Base-by-base conservation (phyloP, 1,140 invertebrate genomes). In the Prorops nasuta region DNA sequence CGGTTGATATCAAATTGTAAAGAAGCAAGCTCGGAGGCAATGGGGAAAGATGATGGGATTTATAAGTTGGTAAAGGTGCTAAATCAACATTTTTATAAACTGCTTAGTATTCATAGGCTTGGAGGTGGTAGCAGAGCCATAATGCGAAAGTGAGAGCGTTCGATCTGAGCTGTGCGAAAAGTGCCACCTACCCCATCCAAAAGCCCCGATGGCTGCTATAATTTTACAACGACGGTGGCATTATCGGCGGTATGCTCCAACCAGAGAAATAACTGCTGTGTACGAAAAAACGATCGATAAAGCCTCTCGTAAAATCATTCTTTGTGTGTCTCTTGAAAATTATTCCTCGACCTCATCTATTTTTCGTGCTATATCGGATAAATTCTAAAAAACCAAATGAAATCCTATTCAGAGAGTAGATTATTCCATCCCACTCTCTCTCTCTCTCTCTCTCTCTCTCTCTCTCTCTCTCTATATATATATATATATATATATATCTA, bases 61-160 rank as follows among this genome's bases (percentile, higher is more conserved):
- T 53, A 51, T 61, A 61, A 60, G 55, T 62, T 48, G 59, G 56
- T 46, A 54, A 57, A 64, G 62, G 63, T 55, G 69, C 69, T 74
- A 73, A 73, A 74, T 74, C 72, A 72, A 74, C 72, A 74, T 74
- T 74, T 74, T 74, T 74, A 74, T 74, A 72, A 74, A 73, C 72
- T 69, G 63, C 65, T 74, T 67, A 72, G 71, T 74, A 74, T 74
- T 74, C 72, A 74, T 73, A 66, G 69, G 68, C 64, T 72, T 51
- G 59, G 60, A 47, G 47, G 58, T 58, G 56, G 56, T 39, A 48
- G 45, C 40, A 54, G 49, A 42, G 24, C 57, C 62, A 62, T 61
- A 64, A 63, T 49, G 59, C 48, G 51, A 50, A 58, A 63, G 50
- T 52, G 53, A 56, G 63, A 51, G 51, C 47, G 55, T 66, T 66